These are phyloP conservation scores for Hololepta plana DNA, from an alignment of 2,888 invertebrate species.

Conservation along the genomic window DNA sequence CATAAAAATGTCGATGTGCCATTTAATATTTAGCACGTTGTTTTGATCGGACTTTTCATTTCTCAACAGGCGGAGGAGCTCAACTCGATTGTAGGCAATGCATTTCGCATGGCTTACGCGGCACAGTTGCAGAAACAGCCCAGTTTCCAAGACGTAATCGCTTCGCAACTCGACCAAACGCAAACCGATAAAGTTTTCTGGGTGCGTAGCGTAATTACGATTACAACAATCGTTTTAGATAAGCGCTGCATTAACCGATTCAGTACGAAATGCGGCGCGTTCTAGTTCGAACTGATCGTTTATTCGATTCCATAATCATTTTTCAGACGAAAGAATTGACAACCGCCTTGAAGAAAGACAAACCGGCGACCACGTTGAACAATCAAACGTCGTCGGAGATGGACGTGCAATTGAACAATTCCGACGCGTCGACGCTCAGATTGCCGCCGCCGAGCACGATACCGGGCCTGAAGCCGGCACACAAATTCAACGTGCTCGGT, in stretches of 20 bases:
- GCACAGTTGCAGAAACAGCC: conserved; percentile 58
- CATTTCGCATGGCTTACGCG: conserved; percentile 83
- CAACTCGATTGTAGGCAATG: conserved; percentile 75
- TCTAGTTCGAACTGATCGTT: no score
- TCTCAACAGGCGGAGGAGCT: conserved; percentile 78
- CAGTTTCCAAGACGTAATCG: conserved; percentile 50
- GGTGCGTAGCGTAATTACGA: conserved; percentile 15
- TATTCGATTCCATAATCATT: conserved; percentile 3
- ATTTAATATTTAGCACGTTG: no score
- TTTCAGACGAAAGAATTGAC: conserved; percentile 27
- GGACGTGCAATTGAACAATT: conserved; percentile 32
- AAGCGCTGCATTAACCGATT: no score
- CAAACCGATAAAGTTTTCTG: conserved; percentile 33
- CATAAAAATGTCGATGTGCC: no score
- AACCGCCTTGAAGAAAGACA: conserved; percentile 19
- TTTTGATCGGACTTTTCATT: no score
- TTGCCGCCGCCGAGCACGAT: conserved; percentile 42
- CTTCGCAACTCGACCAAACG: conserved; percentile 29
- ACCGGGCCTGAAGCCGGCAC: conserved; percentile 45
- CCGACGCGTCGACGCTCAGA: conserved; percentile 30
- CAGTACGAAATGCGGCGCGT: no score
- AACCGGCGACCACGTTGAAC: conserved; percentile 13
- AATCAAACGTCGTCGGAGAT: conserved; percentile 24
- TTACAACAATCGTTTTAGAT: not conserved
- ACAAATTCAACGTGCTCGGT: conserved; percentile 34